phyloP scores from a whole-genome alignment of 2,113 vertebrate genomes.

The Arenaria interpres region DNA sequence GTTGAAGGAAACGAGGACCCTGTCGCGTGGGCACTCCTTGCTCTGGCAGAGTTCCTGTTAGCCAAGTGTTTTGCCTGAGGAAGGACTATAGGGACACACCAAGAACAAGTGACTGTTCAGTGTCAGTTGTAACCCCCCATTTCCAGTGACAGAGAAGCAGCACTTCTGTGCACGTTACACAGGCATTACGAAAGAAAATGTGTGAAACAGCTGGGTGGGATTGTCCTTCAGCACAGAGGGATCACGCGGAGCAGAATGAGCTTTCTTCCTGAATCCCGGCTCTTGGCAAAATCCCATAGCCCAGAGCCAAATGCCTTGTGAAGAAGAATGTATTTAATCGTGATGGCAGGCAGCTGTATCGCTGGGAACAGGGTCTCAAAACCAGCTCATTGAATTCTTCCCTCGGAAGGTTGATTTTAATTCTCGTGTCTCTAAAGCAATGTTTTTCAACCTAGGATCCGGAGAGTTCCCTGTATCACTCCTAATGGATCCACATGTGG shows the following conservation, averaged over 20 bases:
- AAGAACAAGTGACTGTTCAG: neutral
- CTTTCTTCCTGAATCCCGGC: neutral
- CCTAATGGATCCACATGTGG: neutral
- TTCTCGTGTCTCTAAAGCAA: neutral
- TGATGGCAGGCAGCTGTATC: neutral
- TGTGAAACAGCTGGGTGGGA: neutral
- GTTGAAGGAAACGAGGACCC: neutral
- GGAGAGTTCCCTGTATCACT: neutral
- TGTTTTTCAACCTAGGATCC: neutral
- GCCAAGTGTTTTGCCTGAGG: neutral
- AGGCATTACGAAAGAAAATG: neutral
- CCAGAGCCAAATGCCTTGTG: neutral
- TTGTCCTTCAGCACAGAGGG: neutral
- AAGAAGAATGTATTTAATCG: neutral
- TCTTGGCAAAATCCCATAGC: neutral
- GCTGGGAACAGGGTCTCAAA: neutral
- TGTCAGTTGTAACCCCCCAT: neutral
- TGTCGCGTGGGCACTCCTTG: neutral
- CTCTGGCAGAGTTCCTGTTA: neutral
- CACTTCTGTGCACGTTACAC: neutral
- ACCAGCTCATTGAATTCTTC: neutral
- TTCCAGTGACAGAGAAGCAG: neutral
- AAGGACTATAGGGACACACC: neutral
- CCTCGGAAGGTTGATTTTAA: neutral
- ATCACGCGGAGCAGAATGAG: neutral